Evolutionary conservation across 2,888 invertebrate species (phyloP).

Genomic region (Euzetes globulus): DNA sequence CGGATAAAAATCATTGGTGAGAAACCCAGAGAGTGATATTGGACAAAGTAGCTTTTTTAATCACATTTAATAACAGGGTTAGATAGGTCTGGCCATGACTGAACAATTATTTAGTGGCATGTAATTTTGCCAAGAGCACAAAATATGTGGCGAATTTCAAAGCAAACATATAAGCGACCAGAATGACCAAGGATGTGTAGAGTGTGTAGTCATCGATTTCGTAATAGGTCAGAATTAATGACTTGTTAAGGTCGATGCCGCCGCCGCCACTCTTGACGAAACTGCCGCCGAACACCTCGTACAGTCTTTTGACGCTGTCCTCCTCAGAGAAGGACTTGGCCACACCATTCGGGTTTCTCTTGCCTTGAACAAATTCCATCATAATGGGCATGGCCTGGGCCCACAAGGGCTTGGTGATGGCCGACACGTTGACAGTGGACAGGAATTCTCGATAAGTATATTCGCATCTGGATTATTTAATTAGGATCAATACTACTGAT

Average conservation of each 20-base stretch:
- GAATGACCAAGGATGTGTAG: neutral
- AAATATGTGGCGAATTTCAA: slow-evolving; percentile 29
- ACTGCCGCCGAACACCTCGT: neutral
- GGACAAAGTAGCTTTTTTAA: no score
- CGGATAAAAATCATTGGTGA: no score
- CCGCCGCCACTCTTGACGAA: neutral
- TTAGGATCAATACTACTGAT: no score
- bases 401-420: slow-evolving; percentile 29
- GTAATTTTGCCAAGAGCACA: slow-evolving; percentile 24
- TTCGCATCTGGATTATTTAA: neutral
- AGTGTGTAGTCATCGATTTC: slow-evolving; percentile 5
- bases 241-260: neutral
- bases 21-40: no score
- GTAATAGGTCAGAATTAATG: slow-evolving; percentile 22
- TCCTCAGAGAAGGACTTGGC: neutral
- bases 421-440: neutral
- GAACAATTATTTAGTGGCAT: slow-evolving; percentile 5
- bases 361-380: neutral
- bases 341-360: neutral
- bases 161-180: slow-evolving; percentile 12
- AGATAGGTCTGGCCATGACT: no score
- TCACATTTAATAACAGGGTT: no score
- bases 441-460: slow-evolving; percentile 21
- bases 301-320: neutral
- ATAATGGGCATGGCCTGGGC: slow-evolving; percentile 14